These are phyloP conservation scores for Grantiella picta DNA, from an alignment of 2,113 vertebrate genomes.

Conservation along the genomic window DNA sequence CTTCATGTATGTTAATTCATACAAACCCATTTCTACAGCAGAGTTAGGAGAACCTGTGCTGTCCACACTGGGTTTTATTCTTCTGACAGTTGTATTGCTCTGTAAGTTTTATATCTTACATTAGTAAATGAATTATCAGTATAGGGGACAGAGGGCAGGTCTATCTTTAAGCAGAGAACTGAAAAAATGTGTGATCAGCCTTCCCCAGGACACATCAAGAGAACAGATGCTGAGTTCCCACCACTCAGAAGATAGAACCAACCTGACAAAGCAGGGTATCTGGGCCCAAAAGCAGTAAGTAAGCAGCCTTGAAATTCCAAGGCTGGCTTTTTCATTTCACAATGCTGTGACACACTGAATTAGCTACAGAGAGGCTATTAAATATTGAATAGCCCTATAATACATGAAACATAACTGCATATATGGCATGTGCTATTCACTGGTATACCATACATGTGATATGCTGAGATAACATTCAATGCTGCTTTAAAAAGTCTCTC, in stretches of 20 bases:
- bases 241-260: not conserved
- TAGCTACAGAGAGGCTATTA: not conserved
- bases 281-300: not conserved
- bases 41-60: not conserved
- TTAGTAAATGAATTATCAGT: not conserved
- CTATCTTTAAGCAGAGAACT: not conserved
- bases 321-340: not conserved
- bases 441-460: rapidly evolving
- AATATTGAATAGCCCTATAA: not conserved
- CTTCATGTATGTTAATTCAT: not conserved
- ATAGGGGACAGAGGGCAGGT: rapidly evolving
- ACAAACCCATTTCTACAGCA: not conserved
- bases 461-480: not conserved
- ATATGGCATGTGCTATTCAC: not conserved
- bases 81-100: not conserved
- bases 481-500: not conserved
- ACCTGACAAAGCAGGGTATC: not conserved
- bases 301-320: not conserved
- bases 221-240: not conserved
- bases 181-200: rapidly evolving
- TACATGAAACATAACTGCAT: not conserved
- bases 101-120: not conserved
- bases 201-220: not conserved
- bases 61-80: not conserved
- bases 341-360: not conserved